Percentiles rank a stretch among this genome's conserved stretches.
phyloP scores from a whole-genome alignment of 2,888 invertebrate species.

The Sphinx pinastri region DNA sequence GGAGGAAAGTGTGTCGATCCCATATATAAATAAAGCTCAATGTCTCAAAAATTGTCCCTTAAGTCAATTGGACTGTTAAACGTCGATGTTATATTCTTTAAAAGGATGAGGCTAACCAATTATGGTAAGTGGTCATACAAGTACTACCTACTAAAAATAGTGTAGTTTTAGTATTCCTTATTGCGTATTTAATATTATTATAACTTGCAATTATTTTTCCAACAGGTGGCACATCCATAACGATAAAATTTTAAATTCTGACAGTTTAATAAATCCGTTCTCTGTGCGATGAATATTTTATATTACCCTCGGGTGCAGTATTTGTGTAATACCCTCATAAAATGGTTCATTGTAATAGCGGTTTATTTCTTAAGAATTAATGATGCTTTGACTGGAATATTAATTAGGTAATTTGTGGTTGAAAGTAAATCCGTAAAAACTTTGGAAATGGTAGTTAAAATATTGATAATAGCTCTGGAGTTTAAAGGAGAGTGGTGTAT shows the following conservation, averaged over 20 bases:
- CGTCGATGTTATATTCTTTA: too few relatives aligned
- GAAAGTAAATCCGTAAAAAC: neutral
- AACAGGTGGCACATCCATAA: constrained; percentile 1
- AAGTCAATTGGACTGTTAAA: too few relatives aligned
- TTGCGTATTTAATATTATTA: too few relatives aligned
- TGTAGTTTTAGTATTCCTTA: too few relatives aligned
- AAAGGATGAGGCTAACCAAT: too few relatives aligned
- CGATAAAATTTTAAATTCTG: constrained; percentile 21
- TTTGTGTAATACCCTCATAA: constrained; percentile 2
- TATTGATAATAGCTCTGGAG: neutral
- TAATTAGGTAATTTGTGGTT: neutral
- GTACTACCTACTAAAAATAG: too few relatives aligned
- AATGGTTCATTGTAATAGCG: neutral
- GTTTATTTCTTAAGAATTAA: constrained; percentile 5
- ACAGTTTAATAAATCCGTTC: constrained; percentile 18
- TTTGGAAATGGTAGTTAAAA: neutral
- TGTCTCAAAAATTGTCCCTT: too few relatives aligned
- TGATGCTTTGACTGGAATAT: neutral
- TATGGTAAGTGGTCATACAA: too few relatives aligned
- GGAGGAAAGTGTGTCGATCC: too few relatives aligned
- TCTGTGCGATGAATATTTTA: constrained; percentile 7
- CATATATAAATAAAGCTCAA: too few relatives aligned
- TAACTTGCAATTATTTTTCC: neutral
- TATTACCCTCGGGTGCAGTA: constrained; percentile 3
- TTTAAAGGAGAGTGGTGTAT: too few relatives aligned